Percentiles rank a stretch among this genome's conserved stretches.
phyloP scores from a whole-genome alignment of 2,113 vertebrate species.

The Ophiodon elongatus region DNA sequence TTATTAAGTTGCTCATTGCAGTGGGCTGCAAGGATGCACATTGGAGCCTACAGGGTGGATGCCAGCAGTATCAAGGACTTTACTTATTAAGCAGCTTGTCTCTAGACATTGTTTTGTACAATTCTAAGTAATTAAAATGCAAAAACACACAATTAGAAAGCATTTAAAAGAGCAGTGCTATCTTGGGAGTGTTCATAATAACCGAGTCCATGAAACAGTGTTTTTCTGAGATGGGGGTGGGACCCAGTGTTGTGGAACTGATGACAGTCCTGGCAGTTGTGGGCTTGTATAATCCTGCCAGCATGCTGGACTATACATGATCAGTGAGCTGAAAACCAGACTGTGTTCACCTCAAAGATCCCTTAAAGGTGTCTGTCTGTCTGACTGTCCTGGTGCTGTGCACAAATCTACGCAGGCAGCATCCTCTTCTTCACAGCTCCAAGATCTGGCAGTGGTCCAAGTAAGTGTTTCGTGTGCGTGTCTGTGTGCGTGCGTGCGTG shows the following conservation, averaged over 20 bases:
- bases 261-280: conserved; percentile 25
- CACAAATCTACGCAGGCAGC: conserved; percentile 9
- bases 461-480: conserved; percentile 15
- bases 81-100: conserved; percentile 44
- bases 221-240: background rate
- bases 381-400: background rate
- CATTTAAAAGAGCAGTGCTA: conserved; percentile 36
- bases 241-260: conserved; percentile 50
- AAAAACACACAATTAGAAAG: conserved; percentile 52
- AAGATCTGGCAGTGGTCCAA: conserved; percentile 22
- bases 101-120: conserved; percentile 52
- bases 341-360: background rate
- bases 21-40: background rate
- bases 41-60: conserved; percentile 4
- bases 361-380: background rate
- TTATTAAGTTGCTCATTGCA: conserved; percentile 10
- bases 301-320: conserved; percentile 18
- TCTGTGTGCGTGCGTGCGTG: conserved; percentile 21
- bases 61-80: conserved; percentile 33
- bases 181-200: conserved; percentile 46
- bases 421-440: background rate
- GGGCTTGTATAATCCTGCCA: conserved; percentile 30
- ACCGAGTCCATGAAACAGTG: conserved; percentile 26
- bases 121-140: conserved; percentile 55
- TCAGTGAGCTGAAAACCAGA: conserved; percentile 41